Conservation (phyloP, 2,797 vertebrate genomes). For the Triplophysa yarkandensis region DNA sequence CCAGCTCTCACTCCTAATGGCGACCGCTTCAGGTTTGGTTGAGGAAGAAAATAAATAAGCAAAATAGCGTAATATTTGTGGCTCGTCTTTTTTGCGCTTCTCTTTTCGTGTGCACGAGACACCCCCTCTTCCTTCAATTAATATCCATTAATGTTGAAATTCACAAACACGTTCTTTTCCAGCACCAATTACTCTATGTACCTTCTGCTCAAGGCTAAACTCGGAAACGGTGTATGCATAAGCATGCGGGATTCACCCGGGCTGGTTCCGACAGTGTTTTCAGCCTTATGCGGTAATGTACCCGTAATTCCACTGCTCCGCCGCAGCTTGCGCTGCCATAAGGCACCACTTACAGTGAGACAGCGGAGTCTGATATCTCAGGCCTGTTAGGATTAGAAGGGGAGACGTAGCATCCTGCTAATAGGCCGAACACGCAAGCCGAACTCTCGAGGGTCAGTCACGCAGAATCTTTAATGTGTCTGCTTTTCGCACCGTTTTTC, state of each 20-base stretch:
- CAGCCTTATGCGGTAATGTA: conserved; percentile 74
- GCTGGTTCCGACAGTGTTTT: conserved; percentile 63
- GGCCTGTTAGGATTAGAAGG: conserved; percentile 78
- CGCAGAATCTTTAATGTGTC: conserved; percentile 63
- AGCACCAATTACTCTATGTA: conserved; percentile 64
- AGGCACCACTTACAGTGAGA: conserved; percentile 71
- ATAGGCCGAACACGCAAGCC: conserved; percentile 72
- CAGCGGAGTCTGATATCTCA: conserved; percentile 70
- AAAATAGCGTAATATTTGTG: conserved; percentile 71
- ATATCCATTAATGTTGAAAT: conserved; percentile 49
- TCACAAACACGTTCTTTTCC: conserved; percentile 49
- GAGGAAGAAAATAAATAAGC: conserved; percentile 53
- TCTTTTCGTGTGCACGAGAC: conserved; percentile 41
- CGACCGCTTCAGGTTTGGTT: conserved; percentile 79
- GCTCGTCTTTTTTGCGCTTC: conserved; percentile 53
- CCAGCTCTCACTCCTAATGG: conserved; percentile 75
- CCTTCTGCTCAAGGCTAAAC: conserved; percentile 62
- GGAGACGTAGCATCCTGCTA: conserved; percentile 77
- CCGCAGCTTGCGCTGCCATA: conserved; percentile 72
- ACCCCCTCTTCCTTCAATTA: conserved; percentile 34
- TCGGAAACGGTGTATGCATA: conserved; percentile 57
- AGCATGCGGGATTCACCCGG: conserved; percentile 60
- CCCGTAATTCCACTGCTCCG: conserved; percentile 73
- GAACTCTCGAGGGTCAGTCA: conserved; percentile 69
- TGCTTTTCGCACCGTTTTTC: conserved; percentile 56